Conservation (phyloP, 1,140 invertebrate genomes). For the Centruroides vittatus region DNA sequence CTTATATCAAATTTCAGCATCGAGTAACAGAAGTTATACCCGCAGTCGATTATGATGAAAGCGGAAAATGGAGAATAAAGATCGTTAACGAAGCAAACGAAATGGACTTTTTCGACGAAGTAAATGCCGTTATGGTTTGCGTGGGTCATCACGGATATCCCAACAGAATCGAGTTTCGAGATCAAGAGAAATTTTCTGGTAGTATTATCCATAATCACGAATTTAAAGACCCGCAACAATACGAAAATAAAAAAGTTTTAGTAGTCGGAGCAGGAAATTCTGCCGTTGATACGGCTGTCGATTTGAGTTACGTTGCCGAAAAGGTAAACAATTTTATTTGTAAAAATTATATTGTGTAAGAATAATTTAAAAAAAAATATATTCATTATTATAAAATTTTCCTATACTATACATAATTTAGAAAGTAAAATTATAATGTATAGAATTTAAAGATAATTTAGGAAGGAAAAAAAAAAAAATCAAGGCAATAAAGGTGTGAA, state of each 20-base stretch:
- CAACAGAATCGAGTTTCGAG: conserved; percentile 21
- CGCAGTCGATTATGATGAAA: conserved; percentile 24
- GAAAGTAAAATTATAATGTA: too few relatives aligned
- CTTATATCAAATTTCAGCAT: conserved; percentile 13
- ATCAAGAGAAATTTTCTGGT: conserved; percentile 22
- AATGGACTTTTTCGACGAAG: too few relatives aligned
- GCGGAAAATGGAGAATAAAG: conserved; percentile 29
- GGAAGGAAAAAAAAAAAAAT: too few relatives aligned
- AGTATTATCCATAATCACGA: conserved; percentile 26
- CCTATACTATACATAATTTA: too few relatives aligned
- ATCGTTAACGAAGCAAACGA: conserved; percentile 14
- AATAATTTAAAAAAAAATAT: too few relatives aligned
- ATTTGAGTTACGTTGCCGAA: conserved; percentile 15
- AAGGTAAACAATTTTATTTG: conserved; percentile 6
- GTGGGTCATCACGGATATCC: conserved; percentile 27
- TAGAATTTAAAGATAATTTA: too few relatives aligned
- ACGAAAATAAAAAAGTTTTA: conserved; percentile 25
- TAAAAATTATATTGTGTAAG: too few relatives aligned
- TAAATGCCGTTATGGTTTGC: conserved; percentile 17
- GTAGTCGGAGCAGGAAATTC: conserved; percentile 27
- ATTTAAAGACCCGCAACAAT: conserved; percentile 22
- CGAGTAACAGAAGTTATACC: conserved; percentile 17
- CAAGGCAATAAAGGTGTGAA: too few relatives aligned
- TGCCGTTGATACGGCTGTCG: conserved; percentile 17
- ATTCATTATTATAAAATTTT: too few relatives aligned